Base-by-base conservation (phyloP, 2,113 vertebrate genomes). In the Epinephelus fuscoguttatus region DNA sequence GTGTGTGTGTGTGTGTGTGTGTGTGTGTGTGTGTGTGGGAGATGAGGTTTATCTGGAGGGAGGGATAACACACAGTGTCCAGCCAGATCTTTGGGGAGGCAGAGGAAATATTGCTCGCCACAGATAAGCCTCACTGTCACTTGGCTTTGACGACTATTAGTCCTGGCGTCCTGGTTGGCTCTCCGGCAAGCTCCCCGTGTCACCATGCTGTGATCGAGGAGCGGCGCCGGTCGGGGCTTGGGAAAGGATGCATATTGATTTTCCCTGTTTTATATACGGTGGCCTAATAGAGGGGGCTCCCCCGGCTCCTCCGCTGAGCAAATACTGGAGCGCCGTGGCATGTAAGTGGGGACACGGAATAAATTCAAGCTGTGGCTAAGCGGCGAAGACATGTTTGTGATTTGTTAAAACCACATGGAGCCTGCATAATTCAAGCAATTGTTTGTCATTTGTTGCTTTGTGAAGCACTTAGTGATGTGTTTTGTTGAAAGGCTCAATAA, bases 181-280 rank as follows among this genome's bases (percentile, higher is more conserved):
- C 71, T 74, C 42, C 45, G 0, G 75, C 81, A 33, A 85, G 69
- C 78, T 82, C 33, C 72, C 60, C 6, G 18, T 79, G 75, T 91
- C 92, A 84, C 84, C 59, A 19, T 2, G 74, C 78, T 37, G 78
- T 86, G 90, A 91, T 89, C 76, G 78, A 89, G 74, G 78, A 82
- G 52, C 13, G 53, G 57, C 13, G 13, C 75, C 82, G 14, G 19
- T 75, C 72, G 33, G 30, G 25, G 75, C 80, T 63, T 13, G 3
- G 37, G 63, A 84, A 85, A 83, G 57, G 72, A 82, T 89, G 81
- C 89, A 93, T 90, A 94, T 95, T 91, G 92, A 93, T 93, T 93
- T 92, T 69, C 19, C 45, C 56, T 66, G 18, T 84, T 87, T 89
- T 88, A 84, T 92, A 82, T 88, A 90, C 74, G 69, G 56, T 45